phyloP scores from a whole-genome alignment of 2,113 vertebrate species.

The Chrysemys picta region DNA sequence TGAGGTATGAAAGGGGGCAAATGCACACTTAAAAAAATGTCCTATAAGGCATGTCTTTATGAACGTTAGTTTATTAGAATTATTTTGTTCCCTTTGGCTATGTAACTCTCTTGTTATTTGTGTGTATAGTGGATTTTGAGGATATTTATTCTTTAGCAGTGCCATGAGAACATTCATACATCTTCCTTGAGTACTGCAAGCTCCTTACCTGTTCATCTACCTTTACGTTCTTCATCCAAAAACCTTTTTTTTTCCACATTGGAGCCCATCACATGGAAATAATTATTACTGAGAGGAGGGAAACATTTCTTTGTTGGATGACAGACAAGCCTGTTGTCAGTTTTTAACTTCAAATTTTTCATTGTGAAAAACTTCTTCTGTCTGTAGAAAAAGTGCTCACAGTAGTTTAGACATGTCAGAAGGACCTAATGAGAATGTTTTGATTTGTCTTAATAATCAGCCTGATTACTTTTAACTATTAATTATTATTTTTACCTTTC shows the following conservation, averaged over 20 bases:
- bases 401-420: not conserved
- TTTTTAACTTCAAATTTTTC: slow-evolving; percentile 12
- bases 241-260: not conserved
- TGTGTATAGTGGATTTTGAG: not conserved
- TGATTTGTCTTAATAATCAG: slow-evolving; percentile 43
- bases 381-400: not conserved
- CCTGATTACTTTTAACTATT: slow-evolving; percentile 56
- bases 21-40: not conserved
- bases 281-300: not conserved
- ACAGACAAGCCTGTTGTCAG: slow-evolving; percentile 5
- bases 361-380: not conserved
- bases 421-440: slow-evolving; percentile 25
- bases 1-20: not conserved
- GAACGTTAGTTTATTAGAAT: not conserved
- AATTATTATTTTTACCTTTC: slow-evolving; percentile 47
- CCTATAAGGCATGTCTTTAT: not conserved
- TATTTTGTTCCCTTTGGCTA: not conserved
- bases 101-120: not conserved
- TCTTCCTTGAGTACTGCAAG: not conserved
- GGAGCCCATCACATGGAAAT: not conserved
- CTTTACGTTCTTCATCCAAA: not conserved
- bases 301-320: not conserved
- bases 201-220: not conserved
- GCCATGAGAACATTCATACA: not conserved
- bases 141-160: not conserved